Percentiles rank a stretch among this genome's conserved stretches.
phyloP scores from a whole-genome alignment of 2,797 vertebrate genomes.

The Rousettus madagascariensis region DNA sequence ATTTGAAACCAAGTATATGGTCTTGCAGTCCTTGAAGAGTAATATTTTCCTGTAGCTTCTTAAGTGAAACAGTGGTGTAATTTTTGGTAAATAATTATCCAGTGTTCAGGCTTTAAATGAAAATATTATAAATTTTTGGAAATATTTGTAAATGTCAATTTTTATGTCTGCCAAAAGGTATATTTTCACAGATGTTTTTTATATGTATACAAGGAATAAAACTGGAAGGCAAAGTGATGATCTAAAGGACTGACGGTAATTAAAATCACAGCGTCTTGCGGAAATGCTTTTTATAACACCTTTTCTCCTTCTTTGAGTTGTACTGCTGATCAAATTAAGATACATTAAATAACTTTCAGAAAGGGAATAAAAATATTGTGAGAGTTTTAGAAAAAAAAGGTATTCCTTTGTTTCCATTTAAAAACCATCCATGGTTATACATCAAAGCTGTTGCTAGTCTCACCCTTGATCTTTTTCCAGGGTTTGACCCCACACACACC shows the following conservation, averaged over 20 bases:
- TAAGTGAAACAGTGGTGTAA: not conserved
- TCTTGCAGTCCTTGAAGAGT: not conserved
- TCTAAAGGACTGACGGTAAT: not conserved
- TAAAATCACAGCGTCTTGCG: not conserved
- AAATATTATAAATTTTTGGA: not conserved
- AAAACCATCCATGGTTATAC: not conserved
- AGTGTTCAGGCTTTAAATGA: not conserved
- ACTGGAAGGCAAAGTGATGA: not conserved
- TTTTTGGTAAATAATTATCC: not conserved
- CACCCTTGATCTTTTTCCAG: not conserved
- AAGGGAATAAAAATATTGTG: not conserved
- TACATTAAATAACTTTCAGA: not conserved
- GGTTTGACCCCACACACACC: not conserved
- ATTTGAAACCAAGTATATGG: not conserved
- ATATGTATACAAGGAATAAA: not conserved
- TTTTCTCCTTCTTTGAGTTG: slow-evolving; percentile 22
- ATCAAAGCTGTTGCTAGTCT: slow-evolving; percentile 19
- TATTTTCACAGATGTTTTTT: slow-evolving; percentile 13
- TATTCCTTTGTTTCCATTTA: slow-evolving; percentile 48
- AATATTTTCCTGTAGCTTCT: not conserved
- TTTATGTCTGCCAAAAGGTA: not conserved
- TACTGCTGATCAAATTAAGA: not conserved
- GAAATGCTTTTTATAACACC: not conserved
- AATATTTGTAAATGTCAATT: not conserved
- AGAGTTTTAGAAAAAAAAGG: slow-evolving; percentile 22